Evolutionary conservation across 2,888 invertebrate genomes (phyloP).

Genomic region (Siphonodentalium dalli): DNA sequence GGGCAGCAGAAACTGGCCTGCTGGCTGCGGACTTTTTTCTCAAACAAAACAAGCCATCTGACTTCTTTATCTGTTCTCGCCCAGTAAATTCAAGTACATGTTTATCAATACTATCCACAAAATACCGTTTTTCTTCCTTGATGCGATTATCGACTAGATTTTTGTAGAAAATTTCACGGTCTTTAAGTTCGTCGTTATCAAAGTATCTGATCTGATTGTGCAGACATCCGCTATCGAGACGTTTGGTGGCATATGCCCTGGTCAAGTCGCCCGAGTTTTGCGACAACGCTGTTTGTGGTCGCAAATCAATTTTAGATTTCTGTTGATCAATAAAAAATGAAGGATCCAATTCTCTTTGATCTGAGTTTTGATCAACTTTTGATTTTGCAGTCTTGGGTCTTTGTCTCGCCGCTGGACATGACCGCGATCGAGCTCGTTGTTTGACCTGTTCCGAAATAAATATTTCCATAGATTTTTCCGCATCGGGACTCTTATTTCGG

Average conservation of each 20-base stretch:
- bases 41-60: no score
- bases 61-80: no score
- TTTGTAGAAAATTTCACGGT: slow-evolving; percentile 16
- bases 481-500: background rate
- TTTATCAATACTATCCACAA: no score
- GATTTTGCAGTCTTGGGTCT: slow-evolving; percentile 3
- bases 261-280: slow-evolving; percentile 2
- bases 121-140: slow-evolving; percentile 23
- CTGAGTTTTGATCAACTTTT: no score
- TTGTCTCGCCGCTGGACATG: no score
- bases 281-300: slow-evolving; percentile 12
- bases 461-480: slow-evolving; percentile 5
- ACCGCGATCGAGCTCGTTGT: no score
- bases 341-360: slow-evolving; percentile 8
- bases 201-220: slow-evolving; percentile 15
- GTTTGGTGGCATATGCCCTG: background rate
- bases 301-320: slow-evolving; percentile 21
- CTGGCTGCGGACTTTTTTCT: no score
- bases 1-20: no score
- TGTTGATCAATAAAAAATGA: slow-evolving; percentile 18
- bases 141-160: slow-evolving; percentile 17
- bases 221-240: slow-evolving; percentile 8
- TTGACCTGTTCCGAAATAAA: slow-evolving; percentile 3
- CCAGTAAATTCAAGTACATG: no score
- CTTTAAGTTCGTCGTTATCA: slow-evolving; percentile 20